phyloP scores from a whole-genome alignment of 1,140 invertebrate species.

The Neodiprion virginianus region DNA sequence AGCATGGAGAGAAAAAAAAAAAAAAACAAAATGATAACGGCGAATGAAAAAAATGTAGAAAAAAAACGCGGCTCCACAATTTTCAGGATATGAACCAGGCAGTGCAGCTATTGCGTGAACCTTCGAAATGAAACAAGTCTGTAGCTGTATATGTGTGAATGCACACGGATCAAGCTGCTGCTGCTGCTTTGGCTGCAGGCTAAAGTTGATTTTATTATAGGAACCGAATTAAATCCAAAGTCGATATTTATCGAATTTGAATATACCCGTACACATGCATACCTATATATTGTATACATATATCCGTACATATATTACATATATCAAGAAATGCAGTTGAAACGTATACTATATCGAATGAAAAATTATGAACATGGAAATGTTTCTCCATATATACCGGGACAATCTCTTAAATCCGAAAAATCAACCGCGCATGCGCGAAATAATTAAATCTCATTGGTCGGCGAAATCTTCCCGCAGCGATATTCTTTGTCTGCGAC shows the following conservation, averaged over 20 bases:
- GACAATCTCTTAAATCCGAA: too few species aligned
- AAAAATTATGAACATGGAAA: background rate
- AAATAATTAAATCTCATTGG: too few species aligned
- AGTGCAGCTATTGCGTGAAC: background rate
- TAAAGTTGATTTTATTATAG: background rate
- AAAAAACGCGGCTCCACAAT: too few species aligned
- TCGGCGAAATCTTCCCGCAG: too few species aligned
- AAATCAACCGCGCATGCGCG: too few species aligned
- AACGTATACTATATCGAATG: background rate
- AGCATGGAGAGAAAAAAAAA: too few species aligned
- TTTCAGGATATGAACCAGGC: too few species aligned
- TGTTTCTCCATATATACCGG: too few species aligned
- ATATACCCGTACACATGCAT: background rate
- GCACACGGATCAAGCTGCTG: too few species aligned
- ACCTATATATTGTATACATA: background rate
- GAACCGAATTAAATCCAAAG: background rate
- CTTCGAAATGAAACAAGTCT: background rate
- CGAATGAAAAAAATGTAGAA: too few species aligned
- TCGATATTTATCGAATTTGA: conserved; percentile 3
- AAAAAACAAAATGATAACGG: too few species aligned
- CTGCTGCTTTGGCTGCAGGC: background rate
- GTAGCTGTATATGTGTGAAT: background rate
- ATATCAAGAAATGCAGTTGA: background rate
- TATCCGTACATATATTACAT: background rate
- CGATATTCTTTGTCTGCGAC: too few species aligned